phyloP scores from a whole-genome alignment of 2,888 invertebrate species.

The Agapostemon virescens region DNA sequence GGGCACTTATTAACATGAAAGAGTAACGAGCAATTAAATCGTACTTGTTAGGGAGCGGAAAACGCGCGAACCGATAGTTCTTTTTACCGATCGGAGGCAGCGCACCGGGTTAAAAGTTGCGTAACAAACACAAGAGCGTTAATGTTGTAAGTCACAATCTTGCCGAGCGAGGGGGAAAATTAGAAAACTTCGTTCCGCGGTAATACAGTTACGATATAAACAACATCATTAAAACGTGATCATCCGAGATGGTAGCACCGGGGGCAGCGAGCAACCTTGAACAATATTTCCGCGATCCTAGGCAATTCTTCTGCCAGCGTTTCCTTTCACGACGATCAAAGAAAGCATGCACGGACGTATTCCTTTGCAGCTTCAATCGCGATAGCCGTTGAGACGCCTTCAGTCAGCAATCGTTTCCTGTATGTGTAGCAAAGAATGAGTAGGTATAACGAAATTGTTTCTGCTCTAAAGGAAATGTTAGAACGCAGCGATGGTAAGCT shows the following conservation, averaged over 20 bases:
- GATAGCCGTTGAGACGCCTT: constrained; percentile 33
- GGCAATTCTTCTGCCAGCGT: constrained; percentile 4
- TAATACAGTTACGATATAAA: constrained; percentile 38
- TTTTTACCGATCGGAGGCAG: neutral
- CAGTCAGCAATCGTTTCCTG: constrained; percentile 26
- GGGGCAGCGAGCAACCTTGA: neutral
- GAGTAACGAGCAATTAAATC: constrained; percentile 37
- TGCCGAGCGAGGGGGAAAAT: constrained; percentile 45
- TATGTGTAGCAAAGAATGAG: constrained; percentile 9
- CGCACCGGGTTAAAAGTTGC: constrained; percentile 25
- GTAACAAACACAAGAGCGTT: constrained; percentile 24
- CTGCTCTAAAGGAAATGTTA: neutral
- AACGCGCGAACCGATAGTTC: neutral
- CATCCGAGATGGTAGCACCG: neutral
- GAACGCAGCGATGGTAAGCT: neutral
- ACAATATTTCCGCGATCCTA: constrained; percentile 28
- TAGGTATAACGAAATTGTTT: constrained; percentile 1
- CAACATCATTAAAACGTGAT: constrained; percentile 42
- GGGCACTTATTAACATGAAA: constrained; percentile 4
- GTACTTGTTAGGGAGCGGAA: neutral
- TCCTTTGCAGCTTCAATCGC: neutral
- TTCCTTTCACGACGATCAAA: constrained; percentile 7
- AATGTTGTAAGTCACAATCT: constrained; percentile 23
- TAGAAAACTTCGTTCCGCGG: constrained; percentile 45
- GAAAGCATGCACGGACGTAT: constrained; percentile 10